A percentile compares a stretch with the other conserved stretches of the same genome.
These are phyloP conservation scores for Pipistrellus nathusii DNA, from an alignment of 2,797 vertebrate species.

Conservation along the genomic window DNA sequence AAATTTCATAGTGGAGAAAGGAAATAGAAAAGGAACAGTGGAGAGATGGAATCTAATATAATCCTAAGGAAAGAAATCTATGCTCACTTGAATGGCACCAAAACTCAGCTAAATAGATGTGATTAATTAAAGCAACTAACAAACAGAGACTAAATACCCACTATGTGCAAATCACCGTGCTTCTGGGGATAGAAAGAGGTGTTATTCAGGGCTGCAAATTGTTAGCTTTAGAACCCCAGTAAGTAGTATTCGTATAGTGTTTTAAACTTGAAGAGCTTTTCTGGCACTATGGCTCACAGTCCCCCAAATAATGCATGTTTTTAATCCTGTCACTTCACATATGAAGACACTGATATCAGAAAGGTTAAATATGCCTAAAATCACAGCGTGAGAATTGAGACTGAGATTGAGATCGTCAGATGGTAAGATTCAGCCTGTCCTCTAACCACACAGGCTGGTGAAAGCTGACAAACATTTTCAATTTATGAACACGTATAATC, in stretches of 20 bases:
- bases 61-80: neutral
- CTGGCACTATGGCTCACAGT: neutral
- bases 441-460: neutral
- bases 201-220: neutral
- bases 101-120: neutral
- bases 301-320: neutral
- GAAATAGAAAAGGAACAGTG: neutral
- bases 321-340: neutral
- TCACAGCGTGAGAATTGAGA: neutral
- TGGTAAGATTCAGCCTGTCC: neutral
- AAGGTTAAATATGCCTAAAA: neutral
- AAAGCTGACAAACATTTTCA: neutral
- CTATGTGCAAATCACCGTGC: neutral
- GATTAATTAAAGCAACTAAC: slow-evolving; percentile 16
- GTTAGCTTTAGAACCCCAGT: neutral
- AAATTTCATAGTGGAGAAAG: neutral
- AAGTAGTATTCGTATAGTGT: neutral
- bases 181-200: too few species aligned
- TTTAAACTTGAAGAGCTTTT: neutral
- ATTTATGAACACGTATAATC: neutral
- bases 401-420: neutral
- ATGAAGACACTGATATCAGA: neutral
- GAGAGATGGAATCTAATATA: neutral
- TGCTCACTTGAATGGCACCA: neutral
- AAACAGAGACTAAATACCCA: neutral